These are phyloP conservation scores for Melitaea cinxia DNA, from an alignment of 1,140 invertebrate species.

Conservation along the genomic window DNA sequence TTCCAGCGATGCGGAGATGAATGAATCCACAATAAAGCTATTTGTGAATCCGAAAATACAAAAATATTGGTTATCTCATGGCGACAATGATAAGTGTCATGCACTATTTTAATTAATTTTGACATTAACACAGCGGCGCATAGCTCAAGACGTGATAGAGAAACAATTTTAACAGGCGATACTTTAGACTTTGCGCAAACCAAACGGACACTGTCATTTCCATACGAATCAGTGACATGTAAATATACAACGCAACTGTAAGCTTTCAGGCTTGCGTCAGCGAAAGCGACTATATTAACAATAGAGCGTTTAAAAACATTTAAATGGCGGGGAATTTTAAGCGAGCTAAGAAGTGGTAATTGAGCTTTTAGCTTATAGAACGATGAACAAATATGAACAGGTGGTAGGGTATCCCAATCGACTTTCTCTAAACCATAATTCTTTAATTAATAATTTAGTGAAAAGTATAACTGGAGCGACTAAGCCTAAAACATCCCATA, in stretches of 20 bases:
- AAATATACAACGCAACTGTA: too few species aligned
- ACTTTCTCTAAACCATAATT: background rate
- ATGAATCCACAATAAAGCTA: conserved; percentile 3
- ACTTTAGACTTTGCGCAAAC: too few species aligned
- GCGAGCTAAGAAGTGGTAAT: background rate
- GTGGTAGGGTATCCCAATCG: background rate
- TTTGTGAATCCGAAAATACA: background rate
- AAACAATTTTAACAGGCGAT: too few species aligned
- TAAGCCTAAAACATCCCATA: background rate
- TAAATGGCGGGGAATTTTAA: background rate
- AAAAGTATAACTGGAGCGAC: background rate
- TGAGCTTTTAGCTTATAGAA: background rate
- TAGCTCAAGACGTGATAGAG: too few species aligned
- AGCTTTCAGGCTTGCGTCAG: too few species aligned
- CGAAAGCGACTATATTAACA: too few species aligned
- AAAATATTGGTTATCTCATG: background rate
- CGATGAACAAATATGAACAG: background rate
- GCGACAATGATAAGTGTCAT: too few species aligned
- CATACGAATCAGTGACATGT: too few species aligned
- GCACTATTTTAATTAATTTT: too few species aligned
- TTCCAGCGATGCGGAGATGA: conserved; percentile 2
- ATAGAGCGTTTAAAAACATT: background rate
- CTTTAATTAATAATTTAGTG: background rate
- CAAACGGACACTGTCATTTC: too few species aligned
- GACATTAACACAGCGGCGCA: too few species aligned